phyloP scores from a whole-genome alignment of 2,113 vertebrate species.

The Mobula birostris region DNA sequence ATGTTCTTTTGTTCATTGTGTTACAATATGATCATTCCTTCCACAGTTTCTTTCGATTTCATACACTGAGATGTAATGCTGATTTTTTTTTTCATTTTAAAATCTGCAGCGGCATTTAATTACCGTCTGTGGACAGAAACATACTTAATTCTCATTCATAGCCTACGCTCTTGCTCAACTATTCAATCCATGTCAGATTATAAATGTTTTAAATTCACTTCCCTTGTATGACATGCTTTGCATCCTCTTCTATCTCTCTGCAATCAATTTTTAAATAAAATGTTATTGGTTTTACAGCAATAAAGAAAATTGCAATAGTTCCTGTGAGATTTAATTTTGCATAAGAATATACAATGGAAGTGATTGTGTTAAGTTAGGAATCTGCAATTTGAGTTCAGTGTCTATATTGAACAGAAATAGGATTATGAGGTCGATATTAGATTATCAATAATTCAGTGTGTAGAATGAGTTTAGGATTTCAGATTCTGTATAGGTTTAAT shows the following conservation, averaged over 20 bases:
- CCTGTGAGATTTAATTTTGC: slow-evolving; percentile 32
- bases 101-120: slow-evolving; percentile 7
- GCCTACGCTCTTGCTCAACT: slow-evolving; percentile 1
- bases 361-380: slow-evolving; percentile 34
- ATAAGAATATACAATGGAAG: slow-evolving; percentile 13
- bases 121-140: slow-evolving; percentile 22
- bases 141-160: background rate
- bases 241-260: background rate
- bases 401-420: slow-evolving; percentile 32
- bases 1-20: background rate
- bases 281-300: slow-evolving; percentile 31
- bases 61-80: background rate
- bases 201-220: slow-evolving; percentile 34
- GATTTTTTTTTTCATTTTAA: slow-evolving; percentile 23
- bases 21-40: background rate
- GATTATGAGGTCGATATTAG: slow-evolving; percentile 27
- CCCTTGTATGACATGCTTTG: slow-evolving; percentile 11
- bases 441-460: slow-evolving; percentile 30
- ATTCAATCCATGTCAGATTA: slow-evolving; percentile 32
- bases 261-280: slow-evolving; percentile 37
- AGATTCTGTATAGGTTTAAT: slow-evolving; percentile 28
- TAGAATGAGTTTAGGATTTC: slow-evolving; percentile 32
- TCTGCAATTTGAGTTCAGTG: slow-evolving; percentile 30
- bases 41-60: background rate
- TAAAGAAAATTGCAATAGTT: slow-evolving; percentile 37